Evolutionary conservation across 1,140 invertebrate genomes (phyloP).

Genomic region (Mylabris phalerata): DNA sequence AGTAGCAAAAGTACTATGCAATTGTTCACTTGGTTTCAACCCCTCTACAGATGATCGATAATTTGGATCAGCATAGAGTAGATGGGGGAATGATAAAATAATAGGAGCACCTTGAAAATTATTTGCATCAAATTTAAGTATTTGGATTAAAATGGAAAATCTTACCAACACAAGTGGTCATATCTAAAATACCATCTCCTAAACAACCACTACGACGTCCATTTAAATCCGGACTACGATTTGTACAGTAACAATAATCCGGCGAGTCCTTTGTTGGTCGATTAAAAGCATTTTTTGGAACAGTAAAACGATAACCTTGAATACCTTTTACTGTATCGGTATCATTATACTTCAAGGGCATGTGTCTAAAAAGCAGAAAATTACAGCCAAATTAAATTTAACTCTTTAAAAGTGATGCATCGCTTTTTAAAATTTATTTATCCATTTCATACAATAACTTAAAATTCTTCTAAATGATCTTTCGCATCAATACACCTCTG

Average conservation of each 20-base stretch:
- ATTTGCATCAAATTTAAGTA: background rate
- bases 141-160: no score
- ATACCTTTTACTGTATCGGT: constrained; percentile 27
- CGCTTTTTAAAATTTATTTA: no score
- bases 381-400: no score
- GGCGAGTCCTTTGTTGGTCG: constrained; percentile 16
- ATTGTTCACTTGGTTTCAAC: constrained; percentile 19
- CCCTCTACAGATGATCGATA: constrained; percentile 26
- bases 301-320: constrained; percentile 31
- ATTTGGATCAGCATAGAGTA: constrained; percentile 29
- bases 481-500: no score
- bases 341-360: constrained; percentile 23
- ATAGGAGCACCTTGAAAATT: constrained; percentile 36
- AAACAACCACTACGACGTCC: constrained; percentile 32
- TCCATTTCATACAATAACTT: no score
- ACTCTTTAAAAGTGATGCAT: no score
- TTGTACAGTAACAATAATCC: constrained; percentile 38
- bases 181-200: constrained; percentile 38
- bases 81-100: constrained; percentile 35
- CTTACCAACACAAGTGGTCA: constrained; percentile 37
- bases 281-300: constrained; percentile 24
- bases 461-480: no score
- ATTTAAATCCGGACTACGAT: constrained; percentile 30
- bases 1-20: constrained; percentile 27
- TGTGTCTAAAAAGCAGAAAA: constrained; percentile 22